Percentiles rank a stretch among this genome's conserved stretches.
These are phyloP conservation scores for Carabus problematicus DNA, from an alignment of 2,888 invertebrate genomes.

Conservation along the genomic window DNA sequence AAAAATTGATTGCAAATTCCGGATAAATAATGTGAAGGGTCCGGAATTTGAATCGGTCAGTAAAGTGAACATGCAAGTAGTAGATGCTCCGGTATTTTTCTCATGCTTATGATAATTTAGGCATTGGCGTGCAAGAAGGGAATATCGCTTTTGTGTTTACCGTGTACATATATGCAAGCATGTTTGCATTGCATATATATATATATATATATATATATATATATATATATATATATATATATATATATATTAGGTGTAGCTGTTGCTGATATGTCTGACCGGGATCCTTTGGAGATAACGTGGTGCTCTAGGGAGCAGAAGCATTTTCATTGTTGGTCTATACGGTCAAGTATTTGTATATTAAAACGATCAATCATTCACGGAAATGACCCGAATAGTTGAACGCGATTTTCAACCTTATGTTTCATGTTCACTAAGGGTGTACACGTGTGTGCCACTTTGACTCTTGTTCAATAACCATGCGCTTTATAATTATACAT, in stretches of 20 bases:
- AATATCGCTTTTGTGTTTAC: too few relatives aligned
- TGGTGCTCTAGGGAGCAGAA: constrained; percentile 32
- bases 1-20: too few relatives aligned
- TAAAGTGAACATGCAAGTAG: too few relatives aligned
- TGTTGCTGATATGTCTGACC: neutral
- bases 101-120: constrained; percentile 37
- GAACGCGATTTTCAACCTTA: constrained; percentile 30
- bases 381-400: constrained; percentile 54
- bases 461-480: neutral
- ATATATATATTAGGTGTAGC: too few relatives aligned
- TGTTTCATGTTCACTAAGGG: constrained; percentile 5
- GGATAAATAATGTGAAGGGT: constrained; percentile 7
- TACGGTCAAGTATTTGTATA: constrained; percentile 62
- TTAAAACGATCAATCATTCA: constrained; percentile 62
- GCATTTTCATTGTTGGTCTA: constrained; percentile 57
- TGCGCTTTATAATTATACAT: constrained; percentile 10
- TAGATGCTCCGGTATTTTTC: constrained; percentile 17
- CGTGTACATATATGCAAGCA: neutral
- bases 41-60: constrained; percentile 18
- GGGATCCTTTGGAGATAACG: constrained; percentile 24
- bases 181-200: constrained; percentile 12
- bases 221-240: too few relatives aligned
- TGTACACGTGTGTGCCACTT: constrained; percentile 28
- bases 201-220: too few relatives aligned
- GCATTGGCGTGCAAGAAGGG: neutral